Evolutionary conservation across 2,797 vertebrate species (phyloP).

Genomic region (Chrosomus eos): DNA sequence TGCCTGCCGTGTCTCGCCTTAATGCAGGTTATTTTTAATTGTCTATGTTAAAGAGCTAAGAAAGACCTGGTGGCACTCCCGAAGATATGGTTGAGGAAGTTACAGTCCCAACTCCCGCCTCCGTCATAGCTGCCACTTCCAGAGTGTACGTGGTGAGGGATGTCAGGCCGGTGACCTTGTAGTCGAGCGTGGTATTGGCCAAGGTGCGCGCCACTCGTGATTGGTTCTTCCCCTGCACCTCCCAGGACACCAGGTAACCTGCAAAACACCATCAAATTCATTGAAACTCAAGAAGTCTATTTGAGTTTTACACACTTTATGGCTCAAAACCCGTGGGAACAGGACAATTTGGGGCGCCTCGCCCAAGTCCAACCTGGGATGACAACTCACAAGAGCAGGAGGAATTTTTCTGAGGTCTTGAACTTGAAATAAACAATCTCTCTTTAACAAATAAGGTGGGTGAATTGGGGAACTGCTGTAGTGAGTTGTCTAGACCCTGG

Average conservation of each 20-base stretch:
- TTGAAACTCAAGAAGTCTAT: background rate
- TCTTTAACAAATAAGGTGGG: slow-evolving; percentile 41
- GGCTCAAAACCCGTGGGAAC: slow-evolving; percentile 11
- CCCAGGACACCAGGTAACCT: slow-evolving; percentile 94
- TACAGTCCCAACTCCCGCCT: slow-evolving; percentile 80
- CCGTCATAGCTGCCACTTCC: slow-evolving; percentile 87
- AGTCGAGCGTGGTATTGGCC: slow-evolving; percentile 86
- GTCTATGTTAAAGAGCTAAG: background rate
- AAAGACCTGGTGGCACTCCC: slow-evolving; percentile 93
- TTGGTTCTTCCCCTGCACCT: slow-evolving; percentile 80
- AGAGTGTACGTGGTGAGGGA: slow-evolving; percentile 91
- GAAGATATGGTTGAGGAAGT: slow-evolving; percentile 92
- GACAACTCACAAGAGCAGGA: slow-evolving; percentile 27
- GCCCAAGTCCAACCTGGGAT: slow-evolving; percentile 37
- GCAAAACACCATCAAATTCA: slow-evolving; percentile 40
- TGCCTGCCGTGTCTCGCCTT: too few species aligned
- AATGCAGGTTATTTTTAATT: background rate
- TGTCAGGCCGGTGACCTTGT: slow-evolving; percentile 87
- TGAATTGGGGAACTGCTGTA: slow-evolving; percentile 44
- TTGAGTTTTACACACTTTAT: slow-evolving; percentile 11
- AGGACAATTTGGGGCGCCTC: slow-evolving; percentile 11
- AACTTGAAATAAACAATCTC: slow-evolving; percentile 58
- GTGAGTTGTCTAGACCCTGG: slow-evolving; percentile 59
- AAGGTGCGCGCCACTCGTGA: slow-evolving; percentile 79
- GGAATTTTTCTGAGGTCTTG: slow-evolving; percentile 19